A percentile compares a stretch with the other conserved stretches of the same genome.
Evolutionary conservation across 2,888 invertebrate species (phyloP).

Genomic region (Tanypteryx hageni): DNA sequence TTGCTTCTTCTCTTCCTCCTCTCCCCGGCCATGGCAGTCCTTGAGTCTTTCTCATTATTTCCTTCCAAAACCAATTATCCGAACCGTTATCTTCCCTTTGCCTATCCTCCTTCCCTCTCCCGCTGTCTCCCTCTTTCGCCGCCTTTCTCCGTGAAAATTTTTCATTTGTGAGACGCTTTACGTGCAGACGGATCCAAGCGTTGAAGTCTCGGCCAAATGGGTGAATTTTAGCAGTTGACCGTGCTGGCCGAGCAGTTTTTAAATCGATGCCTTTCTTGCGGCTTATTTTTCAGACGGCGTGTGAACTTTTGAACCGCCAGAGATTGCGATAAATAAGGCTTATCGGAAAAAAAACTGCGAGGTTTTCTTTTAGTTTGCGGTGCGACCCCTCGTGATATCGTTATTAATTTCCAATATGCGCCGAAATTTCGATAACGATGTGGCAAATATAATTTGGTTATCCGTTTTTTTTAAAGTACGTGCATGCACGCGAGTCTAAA

Average conservation of each 20-base stretch:
- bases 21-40: not conserved
- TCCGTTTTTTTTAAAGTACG: too few relatives aligned
- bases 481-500: too few relatives aligned
- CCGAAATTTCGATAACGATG: too few relatives aligned
- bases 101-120: not conserved
- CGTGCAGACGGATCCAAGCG: too few relatives aligned
- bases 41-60: not conserved
- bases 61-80: not conserved
- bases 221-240: not conserved
- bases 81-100: not conserved
- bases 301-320: slow-evolving; percentile 4
- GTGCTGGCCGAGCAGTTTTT: not conserved
- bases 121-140: not conserved
- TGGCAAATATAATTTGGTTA: too few relatives aligned
- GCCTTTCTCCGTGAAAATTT: too few relatives aligned
- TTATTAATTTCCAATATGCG: too few relatives aligned
- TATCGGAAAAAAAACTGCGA: not conserved
- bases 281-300: not conserved
- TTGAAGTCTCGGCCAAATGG: too few relatives aligned
- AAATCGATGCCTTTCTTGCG: not conserved
- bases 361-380: not conserved
- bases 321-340: not conserved
- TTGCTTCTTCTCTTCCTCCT: too few relatives aligned
- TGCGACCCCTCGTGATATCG: not conserved
- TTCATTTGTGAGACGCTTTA: too few relatives aligned